Conservation (phyloP, 2,797 vertebrate species). For the Pempheris klunzingeri region DNA sequence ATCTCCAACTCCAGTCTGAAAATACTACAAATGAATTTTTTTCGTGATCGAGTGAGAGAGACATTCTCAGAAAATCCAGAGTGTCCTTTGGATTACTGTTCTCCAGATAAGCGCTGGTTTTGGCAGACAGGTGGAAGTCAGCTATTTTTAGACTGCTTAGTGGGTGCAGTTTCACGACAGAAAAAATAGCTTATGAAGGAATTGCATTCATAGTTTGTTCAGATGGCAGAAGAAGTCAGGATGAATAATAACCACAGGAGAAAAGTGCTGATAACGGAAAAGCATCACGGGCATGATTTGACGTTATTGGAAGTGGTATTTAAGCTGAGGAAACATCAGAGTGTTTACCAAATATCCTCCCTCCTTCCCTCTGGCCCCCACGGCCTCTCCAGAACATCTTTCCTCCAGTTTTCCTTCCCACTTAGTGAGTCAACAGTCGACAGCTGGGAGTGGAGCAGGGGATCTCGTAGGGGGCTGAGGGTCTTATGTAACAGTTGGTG, state of each 20-base stretch:
- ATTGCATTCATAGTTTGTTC: constrained; percentile 71
- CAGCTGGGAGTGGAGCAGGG: constrained; percentile 63
- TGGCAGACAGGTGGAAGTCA: constrained; percentile 75
- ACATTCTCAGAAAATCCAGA: constrained; percentile 54
- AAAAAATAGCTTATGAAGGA: constrained; percentile 60
- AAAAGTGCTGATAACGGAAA: constrained; percentile 58
- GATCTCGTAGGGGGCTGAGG: constrained; percentile 52
- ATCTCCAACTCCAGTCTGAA: constrained; percentile 63
- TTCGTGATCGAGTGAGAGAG: constrained; percentile 16
- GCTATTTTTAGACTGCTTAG: constrained; percentile 77
- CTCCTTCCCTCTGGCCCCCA: constrained; percentile 4
- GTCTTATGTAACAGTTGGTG: constrained; percentile 68
- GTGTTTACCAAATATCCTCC: constrained; percentile 60
- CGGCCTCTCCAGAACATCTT: constrained; percentile 43
- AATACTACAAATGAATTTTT: constrained; percentile 65
- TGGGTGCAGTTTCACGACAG: constrained; percentile 66
- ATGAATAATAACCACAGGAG: constrained; percentile 42
- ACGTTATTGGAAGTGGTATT: constrained; percentile 51
- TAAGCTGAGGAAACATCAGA: constrained; percentile 47
- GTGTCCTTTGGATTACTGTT: constrained; percentile 69
- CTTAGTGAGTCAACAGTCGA: constrained; percentile 69
- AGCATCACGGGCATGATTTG: constrained; percentile 41
- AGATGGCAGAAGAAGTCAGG: constrained; percentile 57
- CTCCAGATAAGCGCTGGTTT: constrained; percentile 68
- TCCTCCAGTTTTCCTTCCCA: constrained; percentile 57